phyloP scores from a whole-genome alignment of 1,140 invertebrate species.

The Solenopsis invicta region DNA sequence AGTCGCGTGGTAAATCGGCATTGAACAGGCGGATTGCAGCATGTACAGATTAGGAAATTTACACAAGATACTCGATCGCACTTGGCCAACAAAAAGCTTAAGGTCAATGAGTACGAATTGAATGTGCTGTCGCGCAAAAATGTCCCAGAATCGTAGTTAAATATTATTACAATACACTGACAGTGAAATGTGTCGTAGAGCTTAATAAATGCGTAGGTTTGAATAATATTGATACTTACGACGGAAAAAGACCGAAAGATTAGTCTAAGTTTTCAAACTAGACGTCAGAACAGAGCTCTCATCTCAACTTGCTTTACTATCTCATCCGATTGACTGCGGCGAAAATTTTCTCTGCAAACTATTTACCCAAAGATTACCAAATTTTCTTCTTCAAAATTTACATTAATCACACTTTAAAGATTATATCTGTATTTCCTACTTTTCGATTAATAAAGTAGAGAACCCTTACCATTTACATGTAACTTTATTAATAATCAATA shows the following conservation, averaged over 20 bases:
- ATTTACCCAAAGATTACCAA: background rate
- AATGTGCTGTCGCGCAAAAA: constrained; percentile 43
- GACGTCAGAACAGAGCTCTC: background rate
- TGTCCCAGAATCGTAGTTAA: constrained; percentile 63
- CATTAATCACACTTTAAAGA: background rate
- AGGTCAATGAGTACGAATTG: constrained; percentile 33
- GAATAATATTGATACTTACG: background rate
- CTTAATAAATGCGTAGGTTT: constrained; percentile 43
- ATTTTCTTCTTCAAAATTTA: background rate
- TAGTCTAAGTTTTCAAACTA: constrained; percentile 1
- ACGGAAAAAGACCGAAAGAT: constrained; percentile 17
- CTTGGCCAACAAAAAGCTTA: constrained; percentile 62
- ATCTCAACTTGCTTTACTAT: background rate
- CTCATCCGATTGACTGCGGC: background rate
- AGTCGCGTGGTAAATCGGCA: constrained; percentile 58
- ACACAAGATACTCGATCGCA: constrained; percentile 46
- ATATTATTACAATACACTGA: constrained; percentile 59
- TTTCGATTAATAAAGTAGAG: background rate
- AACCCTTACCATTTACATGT: no score
- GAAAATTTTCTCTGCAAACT: background rate
- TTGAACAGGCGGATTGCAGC: constrained; percentile 66
- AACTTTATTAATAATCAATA: no score
- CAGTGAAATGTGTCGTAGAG: constrained; percentile 11
- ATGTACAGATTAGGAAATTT: constrained; percentile 67
- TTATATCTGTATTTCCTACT: background rate